These are phyloP conservation scores for Myrmecobius fasciatus DNA, from an alignment of 2,113 vertebrate species.

Conservation along the genomic window DNA sequence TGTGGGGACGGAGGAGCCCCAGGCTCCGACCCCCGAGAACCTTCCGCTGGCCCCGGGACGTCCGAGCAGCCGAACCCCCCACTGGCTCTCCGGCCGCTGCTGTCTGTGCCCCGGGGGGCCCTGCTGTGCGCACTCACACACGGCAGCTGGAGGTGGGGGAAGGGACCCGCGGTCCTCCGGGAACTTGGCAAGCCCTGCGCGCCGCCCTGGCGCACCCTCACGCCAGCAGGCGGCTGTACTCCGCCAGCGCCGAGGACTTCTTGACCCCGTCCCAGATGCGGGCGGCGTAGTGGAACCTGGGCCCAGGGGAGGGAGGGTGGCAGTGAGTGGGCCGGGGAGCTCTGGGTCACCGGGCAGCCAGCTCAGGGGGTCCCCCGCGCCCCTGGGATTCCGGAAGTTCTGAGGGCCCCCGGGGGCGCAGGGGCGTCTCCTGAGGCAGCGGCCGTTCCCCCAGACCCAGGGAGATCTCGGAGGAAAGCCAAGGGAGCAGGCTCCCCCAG, in stretches of 20 bases:
- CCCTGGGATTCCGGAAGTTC: too few relatives aligned
- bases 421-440: too few relatives aligned
- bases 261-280: constrained; percentile 95
- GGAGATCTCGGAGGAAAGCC: too few relatives aligned
- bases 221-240: constrained; percentile 92
- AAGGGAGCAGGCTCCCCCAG: too few relatives aligned
- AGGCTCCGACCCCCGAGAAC: background rate
- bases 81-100: background rate
- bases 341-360: too few relatives aligned
- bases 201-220: constrained; percentile 58
- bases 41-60: background rate
- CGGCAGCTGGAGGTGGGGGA: background rate
- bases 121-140: background rate
- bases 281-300: constrained; percentile 94
- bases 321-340: too few relatives aligned
- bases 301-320: background rate
- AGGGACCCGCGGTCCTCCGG: background rate
- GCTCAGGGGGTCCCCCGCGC: too few relatives aligned
- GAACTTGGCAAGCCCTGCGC: background rate
- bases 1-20: background rate
- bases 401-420: too few relatives aligned
- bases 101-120: background rate
- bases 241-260: constrained; percentile 92
- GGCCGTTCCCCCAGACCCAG: too few relatives aligned
- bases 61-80: background rate